Percentiles rank a stretch among this genome's conserved stretches.
phyloP scores from a whole-genome alignment of 2,888 invertebrate genomes.

The Patella pellucida region DNA sequence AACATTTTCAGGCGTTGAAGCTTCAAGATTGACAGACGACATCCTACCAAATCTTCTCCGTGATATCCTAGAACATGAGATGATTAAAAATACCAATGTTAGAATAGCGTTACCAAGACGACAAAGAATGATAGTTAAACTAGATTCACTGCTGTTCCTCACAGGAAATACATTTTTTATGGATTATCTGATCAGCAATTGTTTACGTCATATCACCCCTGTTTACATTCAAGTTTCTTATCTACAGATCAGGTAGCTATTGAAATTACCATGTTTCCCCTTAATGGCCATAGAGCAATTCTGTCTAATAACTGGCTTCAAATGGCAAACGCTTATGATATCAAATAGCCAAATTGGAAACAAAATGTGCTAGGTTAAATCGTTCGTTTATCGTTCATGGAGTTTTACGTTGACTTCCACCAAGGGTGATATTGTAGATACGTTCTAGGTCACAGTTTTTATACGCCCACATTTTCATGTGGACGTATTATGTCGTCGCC shows the following conservation, averaged over 20 bases:
- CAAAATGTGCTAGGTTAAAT: no score
- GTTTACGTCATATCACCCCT: conserved; percentile 52
- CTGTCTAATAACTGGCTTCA: no score
- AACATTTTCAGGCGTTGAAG: conserved; percentile 40
- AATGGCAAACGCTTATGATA: no score
- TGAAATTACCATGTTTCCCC: background rate
- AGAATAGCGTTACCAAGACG: conserved; percentile 49
- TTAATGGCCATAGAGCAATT: no score
- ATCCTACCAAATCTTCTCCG: conserved; percentile 48
- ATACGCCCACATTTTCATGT: no score
- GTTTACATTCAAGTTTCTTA: conserved; percentile 49
- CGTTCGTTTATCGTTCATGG: no score
- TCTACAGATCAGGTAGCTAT: conserved; percentile 53
- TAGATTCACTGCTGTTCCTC: conserved; percentile 49
- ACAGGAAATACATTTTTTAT: conserved; percentile 52
- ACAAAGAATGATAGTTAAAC: conserved; percentile 47
- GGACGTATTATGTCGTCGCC: no score
- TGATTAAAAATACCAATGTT: conserved; percentile 44
- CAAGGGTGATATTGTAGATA: no score
- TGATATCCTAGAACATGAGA: conserved; percentile 48
- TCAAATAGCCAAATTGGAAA: no score
- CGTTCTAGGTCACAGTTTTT: no score
- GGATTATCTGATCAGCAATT: conserved; percentile 57
- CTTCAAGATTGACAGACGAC: conserved; percentile 41
- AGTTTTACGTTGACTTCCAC: no score